Percentiles rank a stretch among this genome's conserved stretches.
Evolutionary conservation across 2,113 vertebrate genomes (phyloP).

Genomic region (Nestor notabilis): DNA sequence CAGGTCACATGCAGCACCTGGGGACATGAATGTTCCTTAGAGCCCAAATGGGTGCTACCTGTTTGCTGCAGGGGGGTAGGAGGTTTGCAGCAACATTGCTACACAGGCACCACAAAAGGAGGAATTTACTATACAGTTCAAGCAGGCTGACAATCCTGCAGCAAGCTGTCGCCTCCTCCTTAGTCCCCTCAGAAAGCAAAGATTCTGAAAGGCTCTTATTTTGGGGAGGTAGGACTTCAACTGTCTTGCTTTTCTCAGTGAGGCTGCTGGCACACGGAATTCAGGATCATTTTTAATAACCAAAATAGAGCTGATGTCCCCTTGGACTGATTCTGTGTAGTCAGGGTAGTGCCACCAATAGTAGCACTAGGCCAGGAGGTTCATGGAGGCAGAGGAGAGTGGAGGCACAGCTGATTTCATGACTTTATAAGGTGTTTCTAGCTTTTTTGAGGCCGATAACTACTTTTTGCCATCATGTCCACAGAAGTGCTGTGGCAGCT

Average conservation of each 20-base stretch:
- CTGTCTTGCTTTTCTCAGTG: background rate
- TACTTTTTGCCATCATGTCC: background rate
- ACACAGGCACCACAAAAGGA: background rate
- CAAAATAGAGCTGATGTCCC: background rate
- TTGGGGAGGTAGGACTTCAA: background rate
- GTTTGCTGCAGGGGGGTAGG: background rate
- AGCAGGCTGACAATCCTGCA: background rate
- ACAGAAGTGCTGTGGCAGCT: background rate
- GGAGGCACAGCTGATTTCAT: background rate
- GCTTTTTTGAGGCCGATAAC: background rate
- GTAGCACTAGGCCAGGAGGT: background rate
- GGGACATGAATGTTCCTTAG: background rate
- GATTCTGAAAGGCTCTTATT: background rate
- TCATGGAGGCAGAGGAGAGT: background rate
- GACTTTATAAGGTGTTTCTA: background rate
- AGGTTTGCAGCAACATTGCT: background rate
- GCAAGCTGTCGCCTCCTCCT: background rate
- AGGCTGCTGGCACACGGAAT: background rate
- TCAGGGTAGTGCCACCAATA: fast-evolving
- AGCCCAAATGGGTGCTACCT: background rate
- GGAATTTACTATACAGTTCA: background rate
- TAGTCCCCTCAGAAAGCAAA: fast-evolving
- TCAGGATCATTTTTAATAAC: background rate
- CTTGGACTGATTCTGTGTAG: background rate
- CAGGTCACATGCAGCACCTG: background rate